These are phyloP conservation scores for Vesta saturnalis DNA, from an alignment of 2,888 invertebrate genomes.

Conservation along the genomic window DNA sequence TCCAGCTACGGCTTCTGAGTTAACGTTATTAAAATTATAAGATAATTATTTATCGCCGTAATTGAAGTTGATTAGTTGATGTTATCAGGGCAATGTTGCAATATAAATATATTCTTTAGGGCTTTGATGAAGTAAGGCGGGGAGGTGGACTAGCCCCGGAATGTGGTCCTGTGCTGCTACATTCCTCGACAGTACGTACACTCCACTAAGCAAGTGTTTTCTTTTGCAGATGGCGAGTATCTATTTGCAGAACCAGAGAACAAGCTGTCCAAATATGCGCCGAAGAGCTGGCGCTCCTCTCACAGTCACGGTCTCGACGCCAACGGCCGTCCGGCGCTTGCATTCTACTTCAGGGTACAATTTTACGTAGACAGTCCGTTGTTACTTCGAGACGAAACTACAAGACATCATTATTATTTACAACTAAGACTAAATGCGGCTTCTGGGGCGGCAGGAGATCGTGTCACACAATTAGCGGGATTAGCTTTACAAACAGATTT, in stretches of 20 bases:
- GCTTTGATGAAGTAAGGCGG: constrained; percentile 32
- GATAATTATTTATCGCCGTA: constrained; percentile 28
- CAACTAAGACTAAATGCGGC: constrained; percentile 91
- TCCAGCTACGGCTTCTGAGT: neutral
- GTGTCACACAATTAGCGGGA: constrained; percentile 84
- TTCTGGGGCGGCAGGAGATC: constrained; percentile 70
- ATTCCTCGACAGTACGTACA: constrained; percentile 51
- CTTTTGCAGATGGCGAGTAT: constrained; percentile 91
- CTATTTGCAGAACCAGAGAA: constrained; percentile 94
- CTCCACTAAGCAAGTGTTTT: constrained; percentile 46
- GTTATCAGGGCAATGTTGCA: constrained; percentile 47
- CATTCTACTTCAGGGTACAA: constrained; percentile 90
- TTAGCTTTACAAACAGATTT: constrained; percentile 93
- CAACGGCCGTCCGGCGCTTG: constrained; percentile 88
- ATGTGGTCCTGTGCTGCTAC: constrained; percentile 59
- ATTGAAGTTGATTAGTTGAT: constrained; percentile 55
- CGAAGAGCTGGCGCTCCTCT: constrained; percentile 95
- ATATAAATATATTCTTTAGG: constrained; percentile 40
- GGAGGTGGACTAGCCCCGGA: constrained; percentile 53
- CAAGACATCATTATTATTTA: constrained; percentile 93
- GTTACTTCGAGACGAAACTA: constrained; percentile 89
- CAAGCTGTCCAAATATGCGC: constrained; percentile 96
- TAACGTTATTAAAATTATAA: constrained; percentile 2
- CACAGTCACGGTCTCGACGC: constrained; percentile 91
- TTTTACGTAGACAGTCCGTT: constrained; percentile 94